Evolutionary conservation across 1,140 invertebrate species (phyloP).

Genomic region (Polyergus mexicanus): DNA sequence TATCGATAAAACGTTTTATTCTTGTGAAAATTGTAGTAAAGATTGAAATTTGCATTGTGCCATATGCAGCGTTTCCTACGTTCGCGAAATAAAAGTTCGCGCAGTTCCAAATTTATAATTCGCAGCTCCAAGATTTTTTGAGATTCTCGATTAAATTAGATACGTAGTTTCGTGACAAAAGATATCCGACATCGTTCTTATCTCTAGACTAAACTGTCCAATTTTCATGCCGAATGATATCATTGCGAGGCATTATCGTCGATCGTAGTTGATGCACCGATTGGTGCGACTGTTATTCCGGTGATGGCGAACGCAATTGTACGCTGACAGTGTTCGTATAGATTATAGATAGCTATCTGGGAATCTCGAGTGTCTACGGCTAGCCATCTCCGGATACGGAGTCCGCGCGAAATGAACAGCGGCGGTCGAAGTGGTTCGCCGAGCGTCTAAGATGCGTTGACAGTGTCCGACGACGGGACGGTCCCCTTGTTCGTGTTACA

Average conservation of each 20-base stretch:
- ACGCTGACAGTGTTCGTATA: slow-evolving; percentile 67
- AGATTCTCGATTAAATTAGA: not conserved
- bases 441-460: slow-evolving; percentile 65
- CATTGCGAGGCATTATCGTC: slow-evolving; percentile 3
- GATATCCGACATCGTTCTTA: not conserved
- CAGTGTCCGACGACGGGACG: slow-evolving; percentile 39
- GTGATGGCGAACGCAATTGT: slow-evolving; percentile 71
- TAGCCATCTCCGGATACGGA: slow-evolving; percentile 64
- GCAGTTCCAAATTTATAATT: too few relatives aligned
- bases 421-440: slow-evolving; percentile 68
- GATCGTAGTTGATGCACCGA: slow-evolving; percentile 7
- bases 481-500: slow-evolving; percentile 33
- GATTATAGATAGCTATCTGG: slow-evolving; percentile 77
- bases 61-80: too few relatives aligned
- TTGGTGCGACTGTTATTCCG: slow-evolving; percentile 30
- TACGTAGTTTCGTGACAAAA: not conserved
- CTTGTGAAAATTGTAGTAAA: too few relatives aligned
- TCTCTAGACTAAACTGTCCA: not conserved
- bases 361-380: slow-evolving; percentile 78
- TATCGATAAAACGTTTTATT: too few relatives aligned
- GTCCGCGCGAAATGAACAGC: slow-evolving; percentile 71
- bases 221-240: not conserved
- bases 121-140: too few relatives aligned
- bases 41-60: too few relatives aligned
- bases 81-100: too few relatives aligned